A percentile compares a stretch with the other conserved stretches of the same genome.
Conservation (phyloP, 2,113 vertebrate species). For the Euleptes europaea region DNA sequence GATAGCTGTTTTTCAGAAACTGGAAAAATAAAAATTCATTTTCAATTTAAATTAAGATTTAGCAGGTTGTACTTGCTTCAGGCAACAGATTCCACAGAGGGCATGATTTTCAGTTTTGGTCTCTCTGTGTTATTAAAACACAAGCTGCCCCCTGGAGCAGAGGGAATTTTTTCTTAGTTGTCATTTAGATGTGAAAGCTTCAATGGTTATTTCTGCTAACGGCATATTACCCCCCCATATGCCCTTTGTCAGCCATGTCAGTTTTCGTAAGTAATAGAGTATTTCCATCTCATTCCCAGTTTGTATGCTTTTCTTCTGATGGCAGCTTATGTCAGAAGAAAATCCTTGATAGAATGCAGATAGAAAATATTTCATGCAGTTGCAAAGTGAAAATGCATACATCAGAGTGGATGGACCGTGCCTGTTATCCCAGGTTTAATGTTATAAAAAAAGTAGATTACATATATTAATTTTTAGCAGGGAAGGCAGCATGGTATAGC, state of each 20-base stretch:
- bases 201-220: not conserved
- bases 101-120: too few species aligned
- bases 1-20: too few species aligned
- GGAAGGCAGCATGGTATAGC: too few species aligned
- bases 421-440: not conserved
- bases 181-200: not conserved
- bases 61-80: not conserved
- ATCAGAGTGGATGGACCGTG: not conserved
- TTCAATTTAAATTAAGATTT: not conserved
- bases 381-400: not conserved
- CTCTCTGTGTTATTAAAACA: too few species aligned
- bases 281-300: not conserved
- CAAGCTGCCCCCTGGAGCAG: too few species aligned
- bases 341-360: not conserved
- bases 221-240: not conserved
- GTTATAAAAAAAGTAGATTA: not conserved
- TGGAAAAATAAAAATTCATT: too few species aligned
- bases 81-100: not conserved
- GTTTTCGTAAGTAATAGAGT: not conserved
- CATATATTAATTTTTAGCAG: too few species aligned
- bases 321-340: not conserved
- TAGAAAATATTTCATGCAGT: not conserved
- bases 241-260: not conserved
- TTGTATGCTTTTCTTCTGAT: not conserved
- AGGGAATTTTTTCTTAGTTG: not conserved